These are phyloP conservation scores for Epizoanthus ramosus DNA, from an alignment of 92 coral and sea anemone species.

Conservation along the genomic window DNA sequence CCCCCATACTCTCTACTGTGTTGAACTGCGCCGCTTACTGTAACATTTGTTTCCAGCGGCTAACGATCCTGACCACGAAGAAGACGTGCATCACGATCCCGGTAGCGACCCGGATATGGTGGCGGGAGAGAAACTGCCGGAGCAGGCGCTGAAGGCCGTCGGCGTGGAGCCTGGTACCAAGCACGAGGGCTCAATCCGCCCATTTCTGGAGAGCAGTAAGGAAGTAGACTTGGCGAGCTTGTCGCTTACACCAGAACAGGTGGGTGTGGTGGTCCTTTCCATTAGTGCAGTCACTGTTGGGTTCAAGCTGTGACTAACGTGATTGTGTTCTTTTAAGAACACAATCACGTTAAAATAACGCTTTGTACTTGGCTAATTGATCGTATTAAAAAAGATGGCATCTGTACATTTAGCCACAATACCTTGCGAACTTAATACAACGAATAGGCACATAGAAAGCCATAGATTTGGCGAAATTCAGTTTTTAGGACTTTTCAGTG, in stretches of 20 bases:
- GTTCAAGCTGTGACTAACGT: too few relatives aligned
- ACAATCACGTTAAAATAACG: too few relatives aligned
- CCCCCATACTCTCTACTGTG: neutral
- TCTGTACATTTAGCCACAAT: too few relatives aligned
- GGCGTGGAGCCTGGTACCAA: constrained; percentile 87
- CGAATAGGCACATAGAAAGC: too few relatives aligned
- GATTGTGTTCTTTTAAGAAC: too few relatives aligned
- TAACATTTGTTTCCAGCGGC: neutral
- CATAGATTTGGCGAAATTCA: too few relatives aligned
- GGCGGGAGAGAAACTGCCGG: constrained; percentile 80
- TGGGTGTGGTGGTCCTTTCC: neutral
- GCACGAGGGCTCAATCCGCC: constrained; percentile 89
- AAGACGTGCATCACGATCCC: constrained; percentile 78
- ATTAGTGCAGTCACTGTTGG: too few relatives aligned
- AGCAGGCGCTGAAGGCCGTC: constrained; percentile 91
- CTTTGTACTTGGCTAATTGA: too few relatives aligned
- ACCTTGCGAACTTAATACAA: too few relatives aligned
- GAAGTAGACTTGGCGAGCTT: constrained; percentile 87
- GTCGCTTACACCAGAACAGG: constrained; percentile 86
- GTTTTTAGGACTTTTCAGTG: too few relatives aligned
- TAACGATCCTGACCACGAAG: constrained; percentile 39
- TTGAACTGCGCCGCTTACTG: neutral
- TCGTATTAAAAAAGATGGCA: too few relatives aligned
- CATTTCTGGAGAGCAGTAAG: constrained; percentile 78
- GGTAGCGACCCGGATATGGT: constrained; percentile 98